Base-by-base conservation (phyloP, 92 coral and sea anemone species). In the Isaurus tuberculatus region DNA sequence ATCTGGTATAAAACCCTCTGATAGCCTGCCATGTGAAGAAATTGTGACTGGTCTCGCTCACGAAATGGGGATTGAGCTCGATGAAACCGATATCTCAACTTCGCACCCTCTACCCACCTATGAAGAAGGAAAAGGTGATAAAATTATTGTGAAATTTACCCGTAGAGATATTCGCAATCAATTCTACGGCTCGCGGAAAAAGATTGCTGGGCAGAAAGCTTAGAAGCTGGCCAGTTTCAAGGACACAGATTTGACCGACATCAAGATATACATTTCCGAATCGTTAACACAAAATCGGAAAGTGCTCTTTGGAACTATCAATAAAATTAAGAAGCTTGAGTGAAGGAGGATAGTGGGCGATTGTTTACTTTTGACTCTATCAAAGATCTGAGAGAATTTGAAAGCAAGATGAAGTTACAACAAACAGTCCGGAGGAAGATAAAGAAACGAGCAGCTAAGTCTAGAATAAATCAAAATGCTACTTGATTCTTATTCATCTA, bases 91-190 rank as follows among this genome's bases (percentile, higher is more conserved):
- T 19, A 79, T 86, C 31, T 68, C 61, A 27, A 86, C 53, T 15
- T 37, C 85, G 3, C 89, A 86, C 60, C 73, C 85, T 10, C 25
- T 86, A 46, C 85, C 87, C 5, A 72, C 79, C 19, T 65, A 31
- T 53, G 81, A 79, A 15, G 31, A 83, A 29, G 40, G 36, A 22
- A 74, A 65, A 14, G 69, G 32, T 72, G 68, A 75, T 9, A 88
- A 73, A 69, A 81, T 82, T 1, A 87, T 72, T 13, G 87, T 87
- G 10, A 87, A 87, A 25, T 87, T 87, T 43, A 83, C 83, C 15
- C 33, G 72, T 15, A 25, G 91, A 34, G 70, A 88, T 15, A 73
- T 36, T 32, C 29, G 87, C 19, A 74, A 87, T 37, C 13, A 61
- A 19, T 88, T 82, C 66, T 87, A 87, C 75, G 36, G 25, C 9